Evolutionary conservation across 2,888 invertebrate genomes (phyloP), one percentile per base, ranked within the genome.

Genomic region (Cenopis cana): DNA sequence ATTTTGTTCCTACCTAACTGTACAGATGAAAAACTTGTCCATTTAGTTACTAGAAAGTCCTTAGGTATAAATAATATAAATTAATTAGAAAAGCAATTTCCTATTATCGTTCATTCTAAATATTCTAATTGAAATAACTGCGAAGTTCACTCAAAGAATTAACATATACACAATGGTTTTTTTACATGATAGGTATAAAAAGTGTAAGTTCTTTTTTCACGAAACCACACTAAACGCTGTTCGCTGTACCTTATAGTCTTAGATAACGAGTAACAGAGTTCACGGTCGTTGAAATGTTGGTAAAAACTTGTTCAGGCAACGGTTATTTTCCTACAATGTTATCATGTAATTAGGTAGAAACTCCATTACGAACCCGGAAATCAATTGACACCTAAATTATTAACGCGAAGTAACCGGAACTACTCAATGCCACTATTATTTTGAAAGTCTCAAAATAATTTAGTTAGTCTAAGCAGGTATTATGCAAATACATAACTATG

Each of bases 341-440:
- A 52, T 41, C 41, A 68, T 29, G 29, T 10, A 60, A 60, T 61
- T 68, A 62, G 56, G 56, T 62, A 29, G 18, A 46, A 49, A 55
- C 33, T 33, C 33, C 49, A 55, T 46, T 62, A 36, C 12, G 33
- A 62, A 18, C 59, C 14, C 57, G 65, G 60, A 70, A 66, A 71
- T 46, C 55, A 70, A 65, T 52, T 55, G 60, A 61, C 65, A 65
- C 64, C 24, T 49, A 46, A 64, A 69, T 62, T 46, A 54, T n/a
- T 10, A 52, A 54, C 54, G 17, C 54, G 17, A 46, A n/a, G n/a
- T 54, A 20, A 46, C 65, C 46, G 65, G 65, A 60, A 66, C 18
- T 52, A 54, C 46, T 36, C 65, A 65, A 70, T 65, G 70, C 17
- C 64, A 65, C 11, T 59, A 36, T 20, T 69, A 49, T 56, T 62